Percentiles rank a stretch among this genome's conserved stretches.
Conservation (phyloP, 2,888 invertebrate species). For the Unio delphinus region DNA sequence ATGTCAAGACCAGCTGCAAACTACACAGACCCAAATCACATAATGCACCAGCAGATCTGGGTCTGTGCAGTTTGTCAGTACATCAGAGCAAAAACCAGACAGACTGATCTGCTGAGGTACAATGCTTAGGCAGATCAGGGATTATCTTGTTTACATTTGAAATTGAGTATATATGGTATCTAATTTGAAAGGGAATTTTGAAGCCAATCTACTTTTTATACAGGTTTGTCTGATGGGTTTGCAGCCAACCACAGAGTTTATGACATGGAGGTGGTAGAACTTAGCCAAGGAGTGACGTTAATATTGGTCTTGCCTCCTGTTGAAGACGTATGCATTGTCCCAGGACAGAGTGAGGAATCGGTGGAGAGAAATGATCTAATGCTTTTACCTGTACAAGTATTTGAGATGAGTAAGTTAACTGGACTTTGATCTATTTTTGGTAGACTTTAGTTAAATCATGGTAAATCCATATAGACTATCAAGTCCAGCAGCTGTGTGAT, state of each 20-base stretch:
- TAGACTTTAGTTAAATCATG: too few species aligned
- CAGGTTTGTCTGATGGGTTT: slow-evolving; percentile 63
- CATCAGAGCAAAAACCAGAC: too few species aligned
- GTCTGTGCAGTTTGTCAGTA: too few species aligned
- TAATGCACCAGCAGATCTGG: too few species aligned
- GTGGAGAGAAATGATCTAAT: slow-evolving; percentile 88
- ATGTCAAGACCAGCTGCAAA: too few species aligned
- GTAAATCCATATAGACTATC: too few species aligned
- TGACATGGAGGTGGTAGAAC: slow-evolving; percentile 93
- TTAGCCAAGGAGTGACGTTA: slow-evolving; percentile 91
- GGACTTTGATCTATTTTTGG: too few species aligned
- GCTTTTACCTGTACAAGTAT: slow-evolving; percentile 88
- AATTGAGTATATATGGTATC: background rate
- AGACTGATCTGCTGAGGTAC: too few species aligned
- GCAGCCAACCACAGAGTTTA: slow-evolving; percentile 79
- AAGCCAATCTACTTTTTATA: slow-evolving; percentile 7
- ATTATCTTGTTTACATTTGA: too few species aligned
- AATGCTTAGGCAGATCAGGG: too few species aligned
- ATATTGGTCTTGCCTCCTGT: slow-evolving; percentile 92
- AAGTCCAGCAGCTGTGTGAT: too few species aligned
- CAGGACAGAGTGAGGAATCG: slow-evolving; percentile 86
- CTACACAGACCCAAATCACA: too few species aligned
- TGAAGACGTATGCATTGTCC: slow-evolving; percentile 89
- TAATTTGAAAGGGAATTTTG: background rate
- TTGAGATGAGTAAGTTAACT: slow-evolving; percentile 74